Conservation (phyloP, 2,113 vertebrate species). For the Platichthys flesus region DNA sequence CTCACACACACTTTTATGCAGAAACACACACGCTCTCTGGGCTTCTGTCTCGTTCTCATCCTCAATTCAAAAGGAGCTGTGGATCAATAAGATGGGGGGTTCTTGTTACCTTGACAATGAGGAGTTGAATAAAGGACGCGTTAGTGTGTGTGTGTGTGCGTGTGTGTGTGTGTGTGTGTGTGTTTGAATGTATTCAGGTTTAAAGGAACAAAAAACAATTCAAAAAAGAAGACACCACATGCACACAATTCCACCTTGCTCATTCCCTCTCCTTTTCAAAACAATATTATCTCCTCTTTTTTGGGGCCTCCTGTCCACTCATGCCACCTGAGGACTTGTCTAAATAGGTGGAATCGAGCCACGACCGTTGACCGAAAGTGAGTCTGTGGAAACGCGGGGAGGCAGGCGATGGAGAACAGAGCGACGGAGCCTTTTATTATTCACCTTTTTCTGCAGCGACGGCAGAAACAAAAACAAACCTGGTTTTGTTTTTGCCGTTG, state of each 20-base stretch:
- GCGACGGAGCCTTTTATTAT: slow-evolving; percentile 33
- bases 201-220: background rate
- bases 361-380: slow-evolving; percentile 15
- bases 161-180: background rate
- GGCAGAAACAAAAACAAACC: slow-evolving; percentile 40
- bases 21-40: background rate
- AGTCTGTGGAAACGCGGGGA: background rate
- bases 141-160: too few relatives aligned
- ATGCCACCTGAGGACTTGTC: slow-evolving; percentile 13
- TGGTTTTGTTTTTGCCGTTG: slow-evolving; percentile 53
- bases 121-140: slow-evolving; percentile 24
- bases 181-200: background rate
- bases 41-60: slow-evolving; percentile 20
- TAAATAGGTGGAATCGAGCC: slow-evolving; percentile 25
- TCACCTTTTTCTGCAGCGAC: slow-evolving; percentile 21
- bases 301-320: slow-evolving; percentile 15
- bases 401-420: slow-evolving; percentile 12
- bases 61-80: slow-evolving; percentile 20
- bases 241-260: background rate
- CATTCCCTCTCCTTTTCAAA: too few relatives aligned
- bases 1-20: background rate
- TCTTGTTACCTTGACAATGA: slow-evolving; percentile 54
- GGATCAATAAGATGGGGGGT: slow-evolving; percentile 40
- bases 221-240: too few relatives aligned
- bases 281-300: background rate